phyloP scores from a whole-genome alignment of 2,888 invertebrate species.

The Platynereis dumerilii region DNA sequence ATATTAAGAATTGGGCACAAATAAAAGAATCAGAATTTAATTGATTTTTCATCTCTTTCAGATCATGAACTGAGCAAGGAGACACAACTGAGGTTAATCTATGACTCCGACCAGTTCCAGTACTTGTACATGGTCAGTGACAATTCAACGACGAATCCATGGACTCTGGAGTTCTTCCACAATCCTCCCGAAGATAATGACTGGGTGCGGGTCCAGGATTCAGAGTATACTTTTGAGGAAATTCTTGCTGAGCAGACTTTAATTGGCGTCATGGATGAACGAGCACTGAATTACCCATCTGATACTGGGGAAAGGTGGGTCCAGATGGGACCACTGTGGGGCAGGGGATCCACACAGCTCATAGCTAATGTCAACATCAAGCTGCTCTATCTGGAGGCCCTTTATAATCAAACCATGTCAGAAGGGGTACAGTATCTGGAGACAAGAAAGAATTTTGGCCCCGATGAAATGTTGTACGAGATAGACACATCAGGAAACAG shows the following conservation, averaged over 20 bases:
- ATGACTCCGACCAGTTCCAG: conserved; percentile 11
- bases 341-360: conserved; percentile 22
- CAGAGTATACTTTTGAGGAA: conserved; percentile 25
- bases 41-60: conserved; percentile 14
- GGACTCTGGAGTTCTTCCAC: conserved; percentile 35
- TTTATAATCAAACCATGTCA: conserved; percentile 26
- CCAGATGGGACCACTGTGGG: conserved; percentile 33
- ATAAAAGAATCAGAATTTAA: too few species aligned
- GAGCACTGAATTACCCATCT: conserved; percentile 31
- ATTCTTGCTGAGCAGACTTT: conserved; percentile 27
- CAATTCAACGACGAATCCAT: conserved; percentile 11
- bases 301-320: conserved; percentile 31
- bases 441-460: conserved; percentile 17
- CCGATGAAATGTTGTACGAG: conserved; percentile 5
- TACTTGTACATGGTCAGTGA: conserved; percentile 15
- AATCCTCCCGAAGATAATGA: conserved; percentile 25
- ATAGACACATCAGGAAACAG: conserved; percentile 13
- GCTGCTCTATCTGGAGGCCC: conserved; percentile 24
- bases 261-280: conserved; percentile 21
- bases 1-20: too few species aligned
- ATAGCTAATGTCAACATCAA: conserved; percentile 33
- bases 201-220: conserved; percentile 24
- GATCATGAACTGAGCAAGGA: conserved; percentile 19
- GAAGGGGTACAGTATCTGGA: conserved; percentile 36
- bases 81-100: conserved; percentile 13